Evolutionary conservation across 2,797 vertebrate species (phyloP).

Genomic region (Protonibea diacanthus): DNA sequence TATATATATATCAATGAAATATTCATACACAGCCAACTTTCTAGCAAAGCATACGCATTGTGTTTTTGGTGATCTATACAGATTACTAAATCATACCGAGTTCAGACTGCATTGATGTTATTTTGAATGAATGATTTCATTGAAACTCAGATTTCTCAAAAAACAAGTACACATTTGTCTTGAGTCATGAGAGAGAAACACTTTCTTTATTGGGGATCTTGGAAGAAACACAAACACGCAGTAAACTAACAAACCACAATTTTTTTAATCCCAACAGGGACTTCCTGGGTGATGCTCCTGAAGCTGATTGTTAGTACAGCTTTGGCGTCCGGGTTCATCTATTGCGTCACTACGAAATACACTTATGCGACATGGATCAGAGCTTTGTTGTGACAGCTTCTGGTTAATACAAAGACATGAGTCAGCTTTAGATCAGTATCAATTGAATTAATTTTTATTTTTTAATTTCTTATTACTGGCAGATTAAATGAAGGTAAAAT

Average conservation of each 20-base stretch:
- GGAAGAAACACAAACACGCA: slow-evolving; percentile 61
- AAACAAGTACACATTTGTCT: background rate
- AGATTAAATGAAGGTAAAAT: background rate
- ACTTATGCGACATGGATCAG: slow-evolving; percentile 24
- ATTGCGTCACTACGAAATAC: slow-evolving; percentile 18
- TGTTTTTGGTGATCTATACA: background rate
- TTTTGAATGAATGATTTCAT: background rate
- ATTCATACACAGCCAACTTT: slow-evolving; percentile 18
- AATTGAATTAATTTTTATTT: background rate
- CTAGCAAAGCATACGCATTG: background rate
- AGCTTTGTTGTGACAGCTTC: slow-evolving; percentile 67
- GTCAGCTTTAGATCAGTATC: background rate
- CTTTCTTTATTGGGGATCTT: slow-evolving; percentile 14
- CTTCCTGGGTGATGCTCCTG: slow-evolving; percentile 49
- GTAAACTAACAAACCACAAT: slow-evolving; percentile 50
- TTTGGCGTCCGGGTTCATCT: slow-evolving; percentile 45
- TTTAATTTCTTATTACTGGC: background rate
- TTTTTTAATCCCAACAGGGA: slow-evolving; percentile 49
- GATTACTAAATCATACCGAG: background rate
- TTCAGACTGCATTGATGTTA: background rate
- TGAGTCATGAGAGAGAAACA: slow-evolving; percentile 17
- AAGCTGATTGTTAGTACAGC: slow-evolving; percentile 57
- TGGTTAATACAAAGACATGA: slow-evolving; percentile 18
- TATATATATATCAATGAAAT: background rate
- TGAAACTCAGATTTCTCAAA: background rate